These are phyloP conservation scores for Stramonita haemastoma DNA, from an alignment of 2,888 invertebrate genomes.

Conservation along the genomic window DNA sequence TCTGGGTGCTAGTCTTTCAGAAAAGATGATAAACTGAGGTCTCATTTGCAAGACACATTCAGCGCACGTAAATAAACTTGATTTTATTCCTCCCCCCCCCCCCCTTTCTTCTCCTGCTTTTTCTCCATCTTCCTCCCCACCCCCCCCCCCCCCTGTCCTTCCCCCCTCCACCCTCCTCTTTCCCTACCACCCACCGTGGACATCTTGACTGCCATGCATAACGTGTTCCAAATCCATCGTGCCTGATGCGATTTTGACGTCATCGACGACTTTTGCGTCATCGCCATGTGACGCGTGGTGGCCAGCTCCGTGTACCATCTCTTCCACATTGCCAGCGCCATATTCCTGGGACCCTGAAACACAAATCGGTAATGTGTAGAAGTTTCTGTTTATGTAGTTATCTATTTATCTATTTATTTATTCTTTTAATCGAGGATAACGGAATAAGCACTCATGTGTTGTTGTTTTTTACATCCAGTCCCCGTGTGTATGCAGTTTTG, in stretches of 20 bases:
- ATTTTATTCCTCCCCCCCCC: too few relatives aligned
- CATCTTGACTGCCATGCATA: neutral
- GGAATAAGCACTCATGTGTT: too few relatives aligned
- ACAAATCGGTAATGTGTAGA: too few relatives aligned
- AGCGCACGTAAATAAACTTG: too few relatives aligned
- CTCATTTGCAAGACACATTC: too few relatives aligned
- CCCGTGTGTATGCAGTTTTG: too few relatives aligned
- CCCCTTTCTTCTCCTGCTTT: neutral
- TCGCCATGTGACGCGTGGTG: neutral
- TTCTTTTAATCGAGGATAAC: too few relatives aligned
- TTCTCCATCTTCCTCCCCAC: neutral
- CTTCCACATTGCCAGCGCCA: constrained; percentile 23
- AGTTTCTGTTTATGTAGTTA: too few relatives aligned
- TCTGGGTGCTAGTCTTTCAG: too few relatives aligned
- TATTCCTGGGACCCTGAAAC: neutral
- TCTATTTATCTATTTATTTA: too few relatives aligned
- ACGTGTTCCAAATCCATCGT: neutral
- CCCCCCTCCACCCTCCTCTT: neutral
- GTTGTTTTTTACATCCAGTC: too few relatives aligned
- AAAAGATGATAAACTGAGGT: too few relatives aligned
- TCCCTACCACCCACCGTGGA: neutral
- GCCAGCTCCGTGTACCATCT: constrained; percentile 21
- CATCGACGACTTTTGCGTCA: neutral
- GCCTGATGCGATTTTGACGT: neutral
- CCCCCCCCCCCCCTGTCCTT: neutral